These are phyloP conservation scores for Drosophila nr. fundita DNA, from an alignment of 2,888 invertebrate genomes.

Conservation along the genomic window DNA sequence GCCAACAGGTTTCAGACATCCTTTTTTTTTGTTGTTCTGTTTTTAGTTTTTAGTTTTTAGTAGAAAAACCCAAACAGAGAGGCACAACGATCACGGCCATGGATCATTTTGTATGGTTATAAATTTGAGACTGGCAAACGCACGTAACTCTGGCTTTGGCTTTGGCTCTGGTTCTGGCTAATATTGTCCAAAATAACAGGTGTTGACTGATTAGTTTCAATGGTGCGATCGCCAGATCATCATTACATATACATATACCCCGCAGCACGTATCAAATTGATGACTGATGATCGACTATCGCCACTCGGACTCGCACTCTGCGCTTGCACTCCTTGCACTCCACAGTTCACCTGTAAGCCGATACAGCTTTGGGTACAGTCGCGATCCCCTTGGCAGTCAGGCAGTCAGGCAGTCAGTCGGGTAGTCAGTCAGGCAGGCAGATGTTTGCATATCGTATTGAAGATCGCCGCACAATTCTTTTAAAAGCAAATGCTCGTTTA, in stretches of 20 bases:
- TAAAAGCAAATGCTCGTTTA: slow-evolving; percentile 50
- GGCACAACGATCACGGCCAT: slow-evolving; percentile 21
- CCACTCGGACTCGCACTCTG: slow-evolving; percentile 10
- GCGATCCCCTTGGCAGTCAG: slow-evolving; percentile 11
- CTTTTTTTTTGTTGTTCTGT: slow-evolving; percentile 22
- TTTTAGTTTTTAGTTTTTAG: slow-evolving; percentile 5
- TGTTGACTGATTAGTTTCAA: slow-evolving; percentile 72
- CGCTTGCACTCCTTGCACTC: neutral
- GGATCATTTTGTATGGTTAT: slow-evolving; percentile 44
- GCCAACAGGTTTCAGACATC: slow-evolving; percentile 67
- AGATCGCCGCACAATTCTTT: slow-evolving; percentile 65
- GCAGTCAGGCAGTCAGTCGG: neutral
- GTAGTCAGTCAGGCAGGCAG: slow-evolving; percentile 46
- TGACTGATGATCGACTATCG: slow-evolving; percentile 38
- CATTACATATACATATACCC: slow-evolving; percentile 9
- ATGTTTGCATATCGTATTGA: slow-evolving; percentile 74
- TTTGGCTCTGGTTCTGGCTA: slow-evolving; percentile 22
- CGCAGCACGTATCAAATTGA: slow-evolving; percentile 69
- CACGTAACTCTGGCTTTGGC: slow-evolving; percentile 46
- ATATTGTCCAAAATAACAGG: slow-evolving; percentile 76
- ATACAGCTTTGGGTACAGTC: slow-evolving; percentile 60
- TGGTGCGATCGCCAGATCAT: slow-evolving; percentile 26
- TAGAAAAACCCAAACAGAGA: slow-evolving; percentile 38
- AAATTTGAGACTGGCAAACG: slow-evolving; percentile 20
- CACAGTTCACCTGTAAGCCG: slow-evolving; percentile 42